phyloP scores from a whole-genome alignment of 1,140 invertebrate genomes.

The Dreissena polymorpha region DNA sequence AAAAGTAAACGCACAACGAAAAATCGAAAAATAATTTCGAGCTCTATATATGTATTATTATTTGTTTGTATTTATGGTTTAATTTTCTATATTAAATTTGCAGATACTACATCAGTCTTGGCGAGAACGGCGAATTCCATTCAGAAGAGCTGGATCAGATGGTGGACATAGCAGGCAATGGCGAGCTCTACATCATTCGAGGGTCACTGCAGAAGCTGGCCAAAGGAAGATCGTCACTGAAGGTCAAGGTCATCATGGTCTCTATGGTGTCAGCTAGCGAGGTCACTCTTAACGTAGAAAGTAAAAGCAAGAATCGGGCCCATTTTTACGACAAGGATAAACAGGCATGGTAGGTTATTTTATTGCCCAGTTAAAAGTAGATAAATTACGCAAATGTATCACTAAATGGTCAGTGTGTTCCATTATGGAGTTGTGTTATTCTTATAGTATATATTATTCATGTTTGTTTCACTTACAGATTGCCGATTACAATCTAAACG shows the following conservation, averaged over 20 bases:
- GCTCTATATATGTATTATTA: too few species aligned
- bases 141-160: constrained; percentile 90
- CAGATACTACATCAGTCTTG: constrained; percentile 86
- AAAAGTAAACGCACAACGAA: too few species aligned
- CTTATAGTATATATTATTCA: too few species aligned
- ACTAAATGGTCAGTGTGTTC: too few species aligned
- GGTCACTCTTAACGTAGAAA: constrained; percentile 67
- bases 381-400: too few species aligned
- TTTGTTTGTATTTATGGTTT: too few species aligned
- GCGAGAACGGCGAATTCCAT: constrained; percentile 86
- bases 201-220: constrained; percentile 62
- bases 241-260: constrained; percentile 88
- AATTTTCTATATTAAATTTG: constrained; percentile 68
- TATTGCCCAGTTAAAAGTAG: neutral
- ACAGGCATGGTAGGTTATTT: constrained; percentile 85
- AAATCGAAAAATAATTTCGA: too few species aligned
- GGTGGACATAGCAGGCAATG: constrained; percentile 83
- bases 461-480: too few species aligned
- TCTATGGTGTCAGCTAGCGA: constrained; percentile 87
- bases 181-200: constrained; percentile 65
- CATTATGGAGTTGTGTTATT: too few species aligned
- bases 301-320: constrained; percentile 74
- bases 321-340: constrained; percentile 93
- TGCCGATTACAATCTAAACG: too few species aligned
- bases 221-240: constrained; percentile 80